Evolutionary conservation across 2,888 invertebrate genomes (phyloP).

Genomic region (Drosophila eohydei): DNA sequence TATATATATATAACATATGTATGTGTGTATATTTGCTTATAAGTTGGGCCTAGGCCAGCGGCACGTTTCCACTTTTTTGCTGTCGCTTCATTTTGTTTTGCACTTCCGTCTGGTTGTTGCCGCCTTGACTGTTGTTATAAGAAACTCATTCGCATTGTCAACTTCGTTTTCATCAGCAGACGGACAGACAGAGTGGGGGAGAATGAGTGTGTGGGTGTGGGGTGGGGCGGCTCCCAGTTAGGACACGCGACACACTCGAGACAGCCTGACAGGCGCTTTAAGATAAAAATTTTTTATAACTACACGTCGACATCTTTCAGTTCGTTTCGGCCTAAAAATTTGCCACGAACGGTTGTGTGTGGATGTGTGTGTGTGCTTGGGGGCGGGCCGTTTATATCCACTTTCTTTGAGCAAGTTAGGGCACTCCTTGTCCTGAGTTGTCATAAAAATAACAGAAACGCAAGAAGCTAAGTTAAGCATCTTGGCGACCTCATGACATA

Average conservation of each 20-base stretch:
- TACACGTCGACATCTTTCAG: conserved; percentile 65
- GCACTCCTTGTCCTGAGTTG: conserved; percentile 50
- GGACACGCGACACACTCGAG: conserved; percentile 6
- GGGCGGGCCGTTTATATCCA: conserved; percentile 56
- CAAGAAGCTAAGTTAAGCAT: conserved; percentile 68
- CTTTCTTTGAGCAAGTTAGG: background rate
- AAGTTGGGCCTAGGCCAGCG: conserved; percentile 34
- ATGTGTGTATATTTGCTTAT: conserved; percentile 8
- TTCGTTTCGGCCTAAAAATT: conserved; percentile 44
- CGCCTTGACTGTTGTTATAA: conserved; percentile 62
- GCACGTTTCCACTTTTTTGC: conserved; percentile 77
- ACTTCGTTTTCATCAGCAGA: conserved; percentile 78
- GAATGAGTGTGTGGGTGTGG: background rate
- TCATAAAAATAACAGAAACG: conserved; percentile 69
- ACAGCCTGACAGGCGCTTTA: conserved; percentile 69
- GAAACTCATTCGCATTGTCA: conserved; percentile 79
- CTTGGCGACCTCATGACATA: conserved; percentile 77
- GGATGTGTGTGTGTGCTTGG: background rate
- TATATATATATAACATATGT: background rate
- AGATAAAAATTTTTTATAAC: conserved; percentile 75
- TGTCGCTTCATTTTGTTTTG: conserved; percentile 77
- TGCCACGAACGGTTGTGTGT: conserved; percentile 58
- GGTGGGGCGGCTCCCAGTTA: background rate
- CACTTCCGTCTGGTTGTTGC: conserved; percentile 36
- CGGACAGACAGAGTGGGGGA: conserved; percentile 1